A percentile compares a stretch with the other conserved stretches of the same genome.
Evolutionary conservation across 2,888 invertebrate species (phyloP).

Genomic region (Drosophila cognata): DNA sequence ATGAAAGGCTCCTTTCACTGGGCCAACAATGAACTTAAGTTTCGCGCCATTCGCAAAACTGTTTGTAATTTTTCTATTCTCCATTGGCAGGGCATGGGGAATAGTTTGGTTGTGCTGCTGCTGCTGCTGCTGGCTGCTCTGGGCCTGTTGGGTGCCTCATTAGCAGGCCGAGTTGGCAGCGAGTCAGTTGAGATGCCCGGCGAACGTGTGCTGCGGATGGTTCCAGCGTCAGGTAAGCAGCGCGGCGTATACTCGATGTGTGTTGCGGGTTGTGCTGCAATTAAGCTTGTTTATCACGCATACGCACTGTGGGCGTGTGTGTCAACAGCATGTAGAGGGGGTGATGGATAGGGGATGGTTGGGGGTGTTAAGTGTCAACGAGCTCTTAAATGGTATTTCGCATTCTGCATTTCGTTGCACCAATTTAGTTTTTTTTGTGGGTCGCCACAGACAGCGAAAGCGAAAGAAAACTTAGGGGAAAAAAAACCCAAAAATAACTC

Average conservation of each 20-base stretch:
- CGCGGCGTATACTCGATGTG: constrained; percentile 5
- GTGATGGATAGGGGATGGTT: background rate
- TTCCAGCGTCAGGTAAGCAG: constrained; percentile 64
- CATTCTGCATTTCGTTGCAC: constrained; percentile 65
- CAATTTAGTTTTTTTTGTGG: constrained; percentile 52
- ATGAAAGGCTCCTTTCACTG: constrained; percentile 23
- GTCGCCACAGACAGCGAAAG: constrained; percentile 17
- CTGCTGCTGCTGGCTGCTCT: constrained; percentile 9
- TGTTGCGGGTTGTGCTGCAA: constrained; percentile 44
- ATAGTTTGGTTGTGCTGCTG: constrained; percentile 3
- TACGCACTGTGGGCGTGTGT: constrained; percentile 60
- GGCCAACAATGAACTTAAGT: constrained; percentile 1
- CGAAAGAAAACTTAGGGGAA: background rate
- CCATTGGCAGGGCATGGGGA: constrained; percentile 23
- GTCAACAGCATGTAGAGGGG: constrained; percentile 18
- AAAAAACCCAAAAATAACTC: constrained; percentile 69
- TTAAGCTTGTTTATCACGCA: constrained; percentile 75
- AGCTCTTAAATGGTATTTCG: constrained; percentile 72
- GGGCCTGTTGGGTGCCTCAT: constrained; percentile 49
- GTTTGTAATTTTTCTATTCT: constrained; percentile 5
- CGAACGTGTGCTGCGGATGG: constrained; percentile 47
- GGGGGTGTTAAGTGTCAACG: constrained; percentile 53
- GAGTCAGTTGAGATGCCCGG: constrained; percentile 41
- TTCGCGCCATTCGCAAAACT: background rate
- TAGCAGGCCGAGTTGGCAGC: constrained; percentile 29